Evolutionary conservation across 2,888 invertebrate genomes (phyloP).

Genomic region (Drosophila mimica): DNA sequence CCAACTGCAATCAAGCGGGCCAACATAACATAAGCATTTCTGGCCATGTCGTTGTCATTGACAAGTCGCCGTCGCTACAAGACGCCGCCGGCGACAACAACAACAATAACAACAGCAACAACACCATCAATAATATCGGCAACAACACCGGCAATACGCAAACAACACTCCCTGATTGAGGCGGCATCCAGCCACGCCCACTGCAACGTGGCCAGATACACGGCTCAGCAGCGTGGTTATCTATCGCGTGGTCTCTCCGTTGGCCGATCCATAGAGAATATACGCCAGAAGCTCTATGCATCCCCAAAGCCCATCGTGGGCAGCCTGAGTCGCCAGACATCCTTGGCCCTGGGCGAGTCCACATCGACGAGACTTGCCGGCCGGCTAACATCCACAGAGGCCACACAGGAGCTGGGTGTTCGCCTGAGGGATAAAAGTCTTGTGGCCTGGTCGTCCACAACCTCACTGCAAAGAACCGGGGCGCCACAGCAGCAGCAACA

Average conservation of each 20-base stretch:
- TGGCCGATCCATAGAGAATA: constrained; percentile 77
- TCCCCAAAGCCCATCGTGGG: constrained; percentile 11
- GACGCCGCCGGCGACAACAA: constrained; percentile 55
- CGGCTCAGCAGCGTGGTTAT: constrained; percentile 67
- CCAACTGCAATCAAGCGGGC: constrained; percentile 53
- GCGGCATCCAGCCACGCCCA: constrained; percentile 45
- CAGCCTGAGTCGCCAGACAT: constrained; percentile 47
- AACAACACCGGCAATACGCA: constrained; percentile 54
- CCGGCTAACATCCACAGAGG: constrained; percentile 37
- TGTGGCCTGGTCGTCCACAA: constrained; percentile 75
- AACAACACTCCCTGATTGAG: constrained; percentile 80
- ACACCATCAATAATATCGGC: constrained; percentile 5
- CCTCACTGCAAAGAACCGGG: constrained; percentile 56
- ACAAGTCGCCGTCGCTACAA: constrained; percentile 76
- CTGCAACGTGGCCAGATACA: constrained; percentile 41
- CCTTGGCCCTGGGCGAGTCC: constrained; percentile 50
- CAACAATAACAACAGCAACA: constrained; percentile 17
- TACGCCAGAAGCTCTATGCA: constrained; percentile 69
- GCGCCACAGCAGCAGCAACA: neutral
- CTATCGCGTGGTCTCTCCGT: constrained; percentile 78
- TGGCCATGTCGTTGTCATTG: constrained; percentile 75
- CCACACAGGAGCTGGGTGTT: constrained; percentile 27
- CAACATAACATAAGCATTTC: neutral
- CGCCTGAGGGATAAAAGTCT: constrained; percentile 47
- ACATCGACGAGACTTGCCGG: constrained; percentile 22